Evolutionary conservation across 2,888 invertebrate species (phyloP).

Genomic region (Archaeoteleia sp.): DNA sequence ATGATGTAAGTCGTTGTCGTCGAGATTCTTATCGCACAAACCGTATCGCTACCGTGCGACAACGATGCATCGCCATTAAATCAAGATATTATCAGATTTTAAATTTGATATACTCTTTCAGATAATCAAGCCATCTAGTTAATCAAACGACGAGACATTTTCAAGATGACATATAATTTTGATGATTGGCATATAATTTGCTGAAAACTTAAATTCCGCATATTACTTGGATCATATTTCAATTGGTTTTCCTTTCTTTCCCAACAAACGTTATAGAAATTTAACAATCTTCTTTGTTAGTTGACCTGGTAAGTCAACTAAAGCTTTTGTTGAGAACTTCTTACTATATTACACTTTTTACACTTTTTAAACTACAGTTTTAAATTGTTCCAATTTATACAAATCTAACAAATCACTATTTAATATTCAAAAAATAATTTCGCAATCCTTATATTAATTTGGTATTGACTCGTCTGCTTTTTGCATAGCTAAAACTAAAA

Average conservation of each 20-base stretch:
- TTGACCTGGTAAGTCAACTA: too few species aligned
- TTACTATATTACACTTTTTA: conserved; percentile 22
- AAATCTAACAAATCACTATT: conserved; percentile 11
- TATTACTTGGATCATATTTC: conserved; percentile 6
- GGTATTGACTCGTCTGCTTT: neutral
- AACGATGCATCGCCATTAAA: conserved; percentile 7
- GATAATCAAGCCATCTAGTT: too few species aligned
- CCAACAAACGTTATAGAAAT: conserved; percentile 8
- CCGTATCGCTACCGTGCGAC: neutral
- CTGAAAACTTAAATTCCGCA: neutral
- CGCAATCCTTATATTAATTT: neutral
- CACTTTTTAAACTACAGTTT: conserved; percentile 23
- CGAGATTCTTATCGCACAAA: conserved; percentile 13
- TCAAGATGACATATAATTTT: conserved; percentile 3
- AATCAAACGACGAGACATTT: too few species aligned
- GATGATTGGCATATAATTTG: too few species aligned
- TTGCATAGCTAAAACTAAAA: too few species aligned
- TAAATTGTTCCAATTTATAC: conserved; percentile 32
- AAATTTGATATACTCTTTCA: neutral
- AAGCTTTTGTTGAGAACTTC: conserved; percentile 41
- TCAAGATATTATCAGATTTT: conserved; percentile 1
- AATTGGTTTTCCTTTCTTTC: conserved; percentile 17
- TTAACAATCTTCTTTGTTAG: conserved; percentile 19
- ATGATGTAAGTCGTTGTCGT: conserved; percentile 5
- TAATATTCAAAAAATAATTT: too few species aligned